phyloP scores from a whole-genome alignment of 2,888 invertebrate genomes.

The Rapana venosa region DNA sequence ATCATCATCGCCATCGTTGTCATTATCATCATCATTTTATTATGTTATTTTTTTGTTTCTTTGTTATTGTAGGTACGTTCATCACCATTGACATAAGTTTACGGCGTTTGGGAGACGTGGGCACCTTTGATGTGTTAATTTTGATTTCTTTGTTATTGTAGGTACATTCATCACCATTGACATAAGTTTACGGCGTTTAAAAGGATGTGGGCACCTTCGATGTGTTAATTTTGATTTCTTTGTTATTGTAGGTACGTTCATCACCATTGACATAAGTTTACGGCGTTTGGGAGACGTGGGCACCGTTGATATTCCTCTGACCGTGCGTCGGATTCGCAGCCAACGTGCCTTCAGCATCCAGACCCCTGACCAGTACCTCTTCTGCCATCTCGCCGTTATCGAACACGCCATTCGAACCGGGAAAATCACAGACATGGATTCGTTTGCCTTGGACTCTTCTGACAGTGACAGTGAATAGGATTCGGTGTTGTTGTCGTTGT shows the following conservation, averaged over 20 bases:
- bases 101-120: conserved; percentile 77
- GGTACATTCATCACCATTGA: conserved; percentile 98
- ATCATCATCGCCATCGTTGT: no score
- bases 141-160: conserved; percentile 75
- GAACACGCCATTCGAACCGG: conserved; percentile 81
- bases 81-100: conserved; percentile 89
- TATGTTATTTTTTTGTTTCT: no score
- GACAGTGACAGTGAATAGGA: conserved; percentile 57
- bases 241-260: conserved; percentile 89
- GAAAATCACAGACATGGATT: conserved; percentile 64
- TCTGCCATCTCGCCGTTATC: conserved; percentile 95
- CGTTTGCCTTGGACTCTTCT: conserved; percentile 66
- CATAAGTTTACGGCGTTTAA: conserved; percentile 79
- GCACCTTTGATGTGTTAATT: conserved; percentile 78
- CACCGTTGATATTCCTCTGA: conserved; percentile 77
- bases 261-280: conserved; percentile 88
- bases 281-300: conserved; percentile 77
- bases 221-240: conserved; percentile 60
- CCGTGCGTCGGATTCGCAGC: conserved; percentile 89
- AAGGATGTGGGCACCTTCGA: conserved; percentile 77
- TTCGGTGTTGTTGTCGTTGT: no score
- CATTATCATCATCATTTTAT: no score
- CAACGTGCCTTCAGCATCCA: conserved; percentile 98
- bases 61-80: conserved; percentile 88
- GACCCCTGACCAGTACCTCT: conserved; percentile 99